Evolutionary conservation across 2,888 invertebrate species (phyloP).

Genomic region (Pterobdella sp.): DNA sequence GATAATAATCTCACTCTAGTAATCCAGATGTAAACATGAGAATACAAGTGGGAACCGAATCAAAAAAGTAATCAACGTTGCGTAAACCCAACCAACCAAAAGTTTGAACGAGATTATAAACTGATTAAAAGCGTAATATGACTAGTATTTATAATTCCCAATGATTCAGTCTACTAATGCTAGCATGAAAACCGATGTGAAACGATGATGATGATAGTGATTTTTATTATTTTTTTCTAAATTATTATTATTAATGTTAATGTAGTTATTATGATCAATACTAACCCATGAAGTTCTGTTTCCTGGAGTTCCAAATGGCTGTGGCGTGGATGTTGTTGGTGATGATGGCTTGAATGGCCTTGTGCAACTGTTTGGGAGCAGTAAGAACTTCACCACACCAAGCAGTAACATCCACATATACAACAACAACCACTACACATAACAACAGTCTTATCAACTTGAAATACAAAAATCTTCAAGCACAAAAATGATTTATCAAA

Average conservation of each 20-base stretch:
- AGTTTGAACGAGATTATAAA: too few relatives aligned
- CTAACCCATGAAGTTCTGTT: constrained; percentile 87
- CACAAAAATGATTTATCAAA: not conserved
- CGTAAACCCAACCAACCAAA: too few relatives aligned
- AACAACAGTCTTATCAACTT: not conserved
- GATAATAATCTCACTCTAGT: too few relatives aligned
- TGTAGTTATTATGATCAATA: too few relatives aligned
- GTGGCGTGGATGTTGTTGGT: constrained; percentile 97
- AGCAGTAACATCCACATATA: not conserved
- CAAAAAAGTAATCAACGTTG: too few relatives aligned
- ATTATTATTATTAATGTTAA: not conserved
- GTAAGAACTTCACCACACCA: not conserved
- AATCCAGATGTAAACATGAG: too few relatives aligned
- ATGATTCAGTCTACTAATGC: too few relatives aligned
- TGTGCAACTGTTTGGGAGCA: constrained; percentile 53
- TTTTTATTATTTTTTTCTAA: not conserved
- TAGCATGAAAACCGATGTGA: not conserved
- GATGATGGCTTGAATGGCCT: constrained; percentile 93
- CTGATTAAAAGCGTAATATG: too few relatives aligned
- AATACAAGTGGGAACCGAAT: too few relatives aligned
- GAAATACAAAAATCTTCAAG: too few relatives aligned
- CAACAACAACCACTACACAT: not conserved
- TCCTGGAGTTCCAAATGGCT: constrained; percentile 88
- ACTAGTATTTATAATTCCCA: too few relatives aligned
- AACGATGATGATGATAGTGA: not conserved